Base-by-base conservation (phyloP, 2,113 vertebrate genomes). In the Triplophysa siluroides region DNA sequence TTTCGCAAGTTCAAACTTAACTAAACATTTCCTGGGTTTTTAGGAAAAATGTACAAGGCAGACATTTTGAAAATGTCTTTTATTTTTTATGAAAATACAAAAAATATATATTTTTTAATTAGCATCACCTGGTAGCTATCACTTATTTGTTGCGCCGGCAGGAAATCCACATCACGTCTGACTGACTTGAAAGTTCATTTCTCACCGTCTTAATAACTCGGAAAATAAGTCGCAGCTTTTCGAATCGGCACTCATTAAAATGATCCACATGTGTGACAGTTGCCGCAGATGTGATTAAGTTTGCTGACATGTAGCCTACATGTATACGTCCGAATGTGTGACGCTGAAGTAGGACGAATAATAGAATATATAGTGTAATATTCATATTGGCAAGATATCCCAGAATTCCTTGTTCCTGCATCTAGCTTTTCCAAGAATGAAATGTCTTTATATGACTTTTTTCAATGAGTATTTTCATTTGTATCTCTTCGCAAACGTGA, bases 211-310 rank as follows among this genome's bases (percentile, higher is more conserved):
- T 33, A 72, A 62, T 79, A 72, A 78, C 43, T 70, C 10, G n/a
- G 60, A 26, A 50, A 61, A 74, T 52, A 38, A 72, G 77, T 66
- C 24, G 7, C 18, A 14, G 69, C 26, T 12, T 23, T 73, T 41
- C 13, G 58, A 33, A 41, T n/a, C 56, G 68, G 33, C 78, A 52
- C 58, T 60, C 68, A 80, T 73, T 79, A 71, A 19, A 52, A 41
- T 67, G 78, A 71, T 71, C 71, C 41, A 54, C 58, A 52, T 58
- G 21, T 60, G 67, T 41, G 58, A 43, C 41, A 45, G 50, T 33
- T 71, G 78, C n/a, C 78, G 38, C 43, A 33, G 62, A 63, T 52
- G 60, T 71, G 78, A 73, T 65, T 73, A 63, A 43, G 14, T 69
- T 38, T 13, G 26, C 19, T 41, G 45, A 67, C 18, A 71, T 13